Conservation (phyloP, 92 coral and sea anemone genomes). For the Porites cylindrica region DNA sequence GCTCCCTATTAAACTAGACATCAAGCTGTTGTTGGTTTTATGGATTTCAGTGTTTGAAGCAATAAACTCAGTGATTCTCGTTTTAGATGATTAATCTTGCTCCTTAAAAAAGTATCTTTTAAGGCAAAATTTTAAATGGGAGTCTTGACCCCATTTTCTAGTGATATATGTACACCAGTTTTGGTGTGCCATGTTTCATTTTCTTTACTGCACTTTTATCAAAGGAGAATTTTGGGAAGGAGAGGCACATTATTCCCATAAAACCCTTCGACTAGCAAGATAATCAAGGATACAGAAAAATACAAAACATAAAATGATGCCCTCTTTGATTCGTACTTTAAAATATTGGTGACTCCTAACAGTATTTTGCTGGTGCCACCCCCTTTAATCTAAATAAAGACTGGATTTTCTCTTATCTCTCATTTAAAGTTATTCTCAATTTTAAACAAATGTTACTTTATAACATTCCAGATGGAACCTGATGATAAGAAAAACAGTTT, state of each 20-base stretch:
- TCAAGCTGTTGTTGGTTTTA: background rate
- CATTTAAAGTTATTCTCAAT: background rate
- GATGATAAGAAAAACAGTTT: background rate
- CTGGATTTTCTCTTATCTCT: background rate
- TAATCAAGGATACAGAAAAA: too few species aligned
- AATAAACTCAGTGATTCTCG: background rate
- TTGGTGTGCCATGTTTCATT: background rate
- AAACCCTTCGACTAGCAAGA: too few species aligned
- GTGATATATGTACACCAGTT: background rate
- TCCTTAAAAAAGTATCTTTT: background rate
- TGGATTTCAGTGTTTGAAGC: background rate
- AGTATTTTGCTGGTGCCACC: background rate
- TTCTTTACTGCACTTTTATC: background rate
- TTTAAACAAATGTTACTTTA: background rate
- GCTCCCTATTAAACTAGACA: background rate
- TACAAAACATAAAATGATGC: background rate
- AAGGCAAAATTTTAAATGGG: background rate
- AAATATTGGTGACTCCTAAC: background rate
- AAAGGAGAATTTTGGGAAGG: background rate
- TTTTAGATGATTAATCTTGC: background rate
- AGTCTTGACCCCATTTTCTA: background rate
- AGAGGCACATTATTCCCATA: background rate
- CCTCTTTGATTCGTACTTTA: background rate
- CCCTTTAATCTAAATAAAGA: background rate
- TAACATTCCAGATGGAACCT: background rate